These are phyloP conservation scores for Zaprionus obscuricornis DNA, from an alignment of 2,888 invertebrate genomes.

Conservation along the genomic window DNA sequence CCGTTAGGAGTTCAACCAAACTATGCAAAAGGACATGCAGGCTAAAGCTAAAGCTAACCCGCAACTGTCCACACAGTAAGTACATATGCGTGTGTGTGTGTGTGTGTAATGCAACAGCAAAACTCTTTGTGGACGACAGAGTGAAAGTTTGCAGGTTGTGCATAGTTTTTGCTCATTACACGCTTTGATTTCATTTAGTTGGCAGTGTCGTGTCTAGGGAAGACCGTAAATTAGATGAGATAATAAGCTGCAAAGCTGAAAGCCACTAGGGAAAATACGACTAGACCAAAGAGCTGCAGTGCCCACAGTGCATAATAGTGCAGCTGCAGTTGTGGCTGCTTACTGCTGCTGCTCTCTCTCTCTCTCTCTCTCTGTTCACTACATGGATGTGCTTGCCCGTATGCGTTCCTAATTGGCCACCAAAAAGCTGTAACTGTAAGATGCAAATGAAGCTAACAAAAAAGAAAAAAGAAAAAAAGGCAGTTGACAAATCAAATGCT, in stretches of 20 bases:
- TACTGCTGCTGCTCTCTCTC: neutral
- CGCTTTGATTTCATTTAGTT: slow-evolving; percentile 54
- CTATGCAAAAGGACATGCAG: too few species aligned
- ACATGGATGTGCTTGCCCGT: slow-evolving; percentile 34
- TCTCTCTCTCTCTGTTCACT: slow-evolving; percentile 1
- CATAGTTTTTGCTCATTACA: slow-evolving; percentile 59
- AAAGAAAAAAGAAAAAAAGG: neutral
- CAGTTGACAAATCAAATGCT: slow-evolving; percentile 41
- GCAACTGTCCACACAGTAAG: too few species aligned
- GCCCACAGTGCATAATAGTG: neutral
- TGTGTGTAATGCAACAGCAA: too few species aligned
- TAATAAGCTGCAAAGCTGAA: slow-evolving; percentile 50
- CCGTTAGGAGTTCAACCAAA: too few species aligned
- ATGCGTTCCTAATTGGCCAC: slow-evolving; percentile 46
- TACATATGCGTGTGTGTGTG: too few species aligned
- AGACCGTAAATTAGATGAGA: slow-evolving; percentile 54
- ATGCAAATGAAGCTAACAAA: slow-evolving; percentile 44
- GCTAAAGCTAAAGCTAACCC: too few species aligned
- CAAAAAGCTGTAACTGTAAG: slow-evolving; percentile 39
- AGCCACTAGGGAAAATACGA: slow-evolving; percentile 22
- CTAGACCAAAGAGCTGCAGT: slow-evolving; percentile 9
- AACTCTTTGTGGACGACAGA: slow-evolving; percentile 6
- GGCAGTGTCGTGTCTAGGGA: slow-evolving; percentile 13
- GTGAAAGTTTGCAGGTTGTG: slow-evolving; percentile 40
- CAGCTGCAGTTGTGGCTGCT: neutral